phyloP scores from a whole-genome alignment of 2,888 invertebrate genomes.

The Chouioia cunea region DNA sequence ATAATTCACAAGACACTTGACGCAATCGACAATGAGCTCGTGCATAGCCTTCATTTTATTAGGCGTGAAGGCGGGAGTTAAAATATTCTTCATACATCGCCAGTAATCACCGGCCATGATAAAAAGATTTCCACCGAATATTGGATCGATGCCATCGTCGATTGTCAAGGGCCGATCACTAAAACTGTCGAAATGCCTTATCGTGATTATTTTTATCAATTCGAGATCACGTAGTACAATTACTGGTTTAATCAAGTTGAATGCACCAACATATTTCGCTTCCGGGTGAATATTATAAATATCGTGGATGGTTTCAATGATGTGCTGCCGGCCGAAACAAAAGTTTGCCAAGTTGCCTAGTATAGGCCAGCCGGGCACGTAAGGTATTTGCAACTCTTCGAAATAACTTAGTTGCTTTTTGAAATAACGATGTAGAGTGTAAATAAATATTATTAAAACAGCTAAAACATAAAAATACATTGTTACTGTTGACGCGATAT shows the following conservation, averaged over 20 bases:
- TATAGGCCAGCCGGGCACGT: conserved; percentile 37
- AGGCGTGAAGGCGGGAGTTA: conserved; percentile 72
- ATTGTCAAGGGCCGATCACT: conserved; percentile 7
- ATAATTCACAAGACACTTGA: conserved; percentile 54
- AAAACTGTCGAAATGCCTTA: conserved; percentile 43
- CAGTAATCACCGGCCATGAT: conserved; percentile 66
- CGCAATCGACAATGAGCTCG: conserved; percentile 65
- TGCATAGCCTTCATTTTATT: conserved; percentile 72
- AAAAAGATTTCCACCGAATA: conserved; percentile 51
- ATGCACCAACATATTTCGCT: conserved; percentile 45
- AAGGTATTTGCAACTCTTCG: conserved; percentile 34
- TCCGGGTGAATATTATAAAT: conserved; percentile 37
- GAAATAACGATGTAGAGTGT: conserved; percentile 17
- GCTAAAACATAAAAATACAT: too few species aligned
- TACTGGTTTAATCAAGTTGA: conserved; percentile 40
- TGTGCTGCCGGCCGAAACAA: conserved; percentile 15
- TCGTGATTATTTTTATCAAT: too few species aligned
- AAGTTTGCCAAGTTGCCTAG: conserved; percentile 44
- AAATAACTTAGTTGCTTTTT: conserved; percentile 21
- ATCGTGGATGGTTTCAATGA: conserved; percentile 16
- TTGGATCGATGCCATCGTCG: conserved; percentile 44
- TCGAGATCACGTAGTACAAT: conserved; percentile 13
- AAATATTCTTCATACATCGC: conserved; percentile 69
- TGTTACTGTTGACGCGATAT: too few species aligned
- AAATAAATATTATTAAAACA: too few species aligned